These are phyloP conservation scores for Nyleta sp. DNA, from an alignment of 2,888 invertebrate genomes.

Conservation along the genomic window DNA sequence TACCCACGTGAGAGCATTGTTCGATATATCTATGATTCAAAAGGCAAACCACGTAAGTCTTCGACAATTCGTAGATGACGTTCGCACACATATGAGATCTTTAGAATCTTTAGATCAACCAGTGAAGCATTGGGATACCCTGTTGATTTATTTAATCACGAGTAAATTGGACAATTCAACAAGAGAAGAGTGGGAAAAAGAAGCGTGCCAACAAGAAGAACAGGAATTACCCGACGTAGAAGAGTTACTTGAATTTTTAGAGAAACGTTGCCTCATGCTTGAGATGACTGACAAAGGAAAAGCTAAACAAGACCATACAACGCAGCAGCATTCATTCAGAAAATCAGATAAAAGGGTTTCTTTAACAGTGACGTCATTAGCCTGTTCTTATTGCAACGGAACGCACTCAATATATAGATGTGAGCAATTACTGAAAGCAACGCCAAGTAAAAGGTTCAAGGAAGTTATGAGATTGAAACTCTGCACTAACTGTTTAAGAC, in stretches of 20 bases:
- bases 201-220: background rate
- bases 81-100: background rate
- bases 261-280: background rate
- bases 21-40: conserved; percentile 1
- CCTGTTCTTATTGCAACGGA: conserved; percentile 3
- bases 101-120: conserved; percentile 13
- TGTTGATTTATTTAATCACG: conserved; percentile 18
- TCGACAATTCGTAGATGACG: background rate
- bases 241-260: background rate
- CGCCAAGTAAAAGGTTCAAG: background rate
- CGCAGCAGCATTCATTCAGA: too few relatives aligned
- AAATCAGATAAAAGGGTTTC: background rate
- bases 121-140: conserved; percentile 6
- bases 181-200: conserved; percentile 23
- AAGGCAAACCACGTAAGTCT: conserved; percentile 6
- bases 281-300: background rate
- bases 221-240: background rate
- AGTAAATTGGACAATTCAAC: conserved; percentile 14
- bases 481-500: conserved; percentile 18
- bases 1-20: conserved; percentile 10
- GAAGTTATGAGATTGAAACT: background rate
- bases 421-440: background rate
- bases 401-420: background rate
- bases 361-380: background rate
- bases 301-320: too few relatives aligned